Evolutionary conservation across 1,140 invertebrate species (phyloP), one percentile per base, ranked within the genome.

Genomic region (Oppia nitens): DNA sequence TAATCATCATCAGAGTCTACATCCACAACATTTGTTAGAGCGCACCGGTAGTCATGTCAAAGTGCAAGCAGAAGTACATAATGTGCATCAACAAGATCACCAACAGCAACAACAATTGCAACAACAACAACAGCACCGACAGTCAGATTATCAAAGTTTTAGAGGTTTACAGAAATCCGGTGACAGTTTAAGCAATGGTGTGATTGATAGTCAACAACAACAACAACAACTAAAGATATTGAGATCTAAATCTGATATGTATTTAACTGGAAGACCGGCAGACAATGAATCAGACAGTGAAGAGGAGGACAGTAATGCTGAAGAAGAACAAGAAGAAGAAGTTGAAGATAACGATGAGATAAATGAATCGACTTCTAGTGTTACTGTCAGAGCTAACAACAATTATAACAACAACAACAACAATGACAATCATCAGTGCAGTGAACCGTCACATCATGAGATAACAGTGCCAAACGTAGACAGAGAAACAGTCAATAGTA

Each of bases 231-330:
- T 9, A 20, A 50, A 4, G 4, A 50, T 23, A 4, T 12, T 23
- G 6, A 40, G 45, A 23, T 56, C 55, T 23, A 56, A 56, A 14
- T 56, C 55, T 6, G 55, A 56, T 17, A 56, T 28, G 20, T 45
- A 56, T 48, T 24, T 56, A 24, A 28, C 55, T 27, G 23, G 17
- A n/a, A 54, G 52, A 27, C 11, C 12, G 40, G 27, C 1, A n/a
- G 20, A n/a, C 27, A 14, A 11, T 40, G 32, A 40, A 6, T 6
- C 6, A 21, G 29, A n/a, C 20, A 54, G 9, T 26, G 14, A 4
- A 28, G n/a, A 2, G 3, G 53, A 40, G 23, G n/a, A 14, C 17
- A 3, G 23, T 24, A 32, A n/a, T 26, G 17, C 2, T 29, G 3
- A 29, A 11, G 32, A n/a, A n/a, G n/a, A n/a, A n/a, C n/a, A n/a